These are phyloP conservation scores for Thalassophryne amazonica DNA, from an alignment of 2,797 vertebrate genomes.

Conservation along the genomic window DNA sequence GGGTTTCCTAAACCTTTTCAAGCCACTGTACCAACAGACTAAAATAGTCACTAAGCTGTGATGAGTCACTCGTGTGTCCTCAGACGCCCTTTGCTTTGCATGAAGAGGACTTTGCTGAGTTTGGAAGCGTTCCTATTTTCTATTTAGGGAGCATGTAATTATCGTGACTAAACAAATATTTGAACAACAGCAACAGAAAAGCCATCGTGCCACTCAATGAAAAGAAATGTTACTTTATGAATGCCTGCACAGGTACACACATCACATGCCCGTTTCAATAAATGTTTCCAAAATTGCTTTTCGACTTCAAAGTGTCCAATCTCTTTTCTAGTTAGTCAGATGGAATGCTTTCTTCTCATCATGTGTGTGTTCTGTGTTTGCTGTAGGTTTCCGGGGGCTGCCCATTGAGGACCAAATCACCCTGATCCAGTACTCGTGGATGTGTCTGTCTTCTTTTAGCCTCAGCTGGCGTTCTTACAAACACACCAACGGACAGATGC, in stretches of 20 bases:
- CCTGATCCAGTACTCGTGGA: conserved; percentile 99
- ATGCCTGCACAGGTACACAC: conserved; percentile 7
- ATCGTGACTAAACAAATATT: conserved; percentile 57
- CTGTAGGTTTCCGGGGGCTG: conserved; percentile 92
- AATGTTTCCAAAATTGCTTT: background rate
- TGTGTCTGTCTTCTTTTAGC: conserved; percentile 98
- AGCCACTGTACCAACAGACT: too few species aligned
- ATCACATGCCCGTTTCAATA: background rate
- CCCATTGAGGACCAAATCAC: conserved; percentile 99
- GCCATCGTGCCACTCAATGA: too few species aligned
- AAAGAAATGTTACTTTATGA: too few species aligned
- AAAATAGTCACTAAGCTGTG: conserved; percentile 46
- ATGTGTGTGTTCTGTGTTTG: conserved; percentile 36
- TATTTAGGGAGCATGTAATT: conserved; percentile 66
- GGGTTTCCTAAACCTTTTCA: too few species aligned
- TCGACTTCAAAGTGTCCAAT: conserved; percentile 1
- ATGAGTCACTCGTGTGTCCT: conserved; percentile 60
- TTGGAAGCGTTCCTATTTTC: conserved; percentile 59
- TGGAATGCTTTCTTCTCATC: background rate
- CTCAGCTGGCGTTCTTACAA: conserved; percentile 99
- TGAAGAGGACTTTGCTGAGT: conserved; percentile 56
- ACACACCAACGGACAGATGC: conserved; percentile 97
- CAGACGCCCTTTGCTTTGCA: conserved; percentile 49
- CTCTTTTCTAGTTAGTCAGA: background rate
- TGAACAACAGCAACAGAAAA: conserved; percentile 8